Conservation (phyloP, 2,113 vertebrate genomes). For the Ptilorrhoa leucosticta region DNA sequence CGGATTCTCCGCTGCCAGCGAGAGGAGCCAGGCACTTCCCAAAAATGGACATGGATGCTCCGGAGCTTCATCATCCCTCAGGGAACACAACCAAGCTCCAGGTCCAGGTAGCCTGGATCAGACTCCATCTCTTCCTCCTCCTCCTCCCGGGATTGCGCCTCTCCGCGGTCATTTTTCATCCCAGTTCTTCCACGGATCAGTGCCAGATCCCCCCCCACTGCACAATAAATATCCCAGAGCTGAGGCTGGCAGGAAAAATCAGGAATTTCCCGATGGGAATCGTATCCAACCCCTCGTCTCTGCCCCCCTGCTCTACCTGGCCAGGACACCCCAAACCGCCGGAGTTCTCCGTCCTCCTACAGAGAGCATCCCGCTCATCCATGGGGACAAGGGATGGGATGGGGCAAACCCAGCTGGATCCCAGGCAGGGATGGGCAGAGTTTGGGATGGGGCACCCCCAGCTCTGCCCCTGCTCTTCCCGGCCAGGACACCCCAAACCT, state of each 20-base stretch:
- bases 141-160: neutral
- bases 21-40: neutral
- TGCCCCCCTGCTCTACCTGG: neutral
- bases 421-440: neutral
- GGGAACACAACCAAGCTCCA: accelerated
- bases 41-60: accelerated
- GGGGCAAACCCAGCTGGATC: neutral
- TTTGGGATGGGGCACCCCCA: neutral
- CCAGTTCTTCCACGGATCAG: neutral
- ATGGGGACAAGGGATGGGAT: neutral
- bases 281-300: neutral
- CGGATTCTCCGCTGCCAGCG: neutral
- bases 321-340: neutral
- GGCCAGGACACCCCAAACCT: neutral
- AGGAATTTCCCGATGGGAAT: neutral
- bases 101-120: neutral
- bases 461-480: neutral
- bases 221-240: neutral
- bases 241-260: neutral
- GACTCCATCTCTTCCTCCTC: neutral
- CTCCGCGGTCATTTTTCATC: neutral
- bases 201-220: neutral
- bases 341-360: accelerated
- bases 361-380: neutral
- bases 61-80: accelerated